These are phyloP conservation scores for Rhabdophis nuchalis DNA, from an alignment of 2,797 vertebrate genomes.

Conservation along the genomic window DNA sequence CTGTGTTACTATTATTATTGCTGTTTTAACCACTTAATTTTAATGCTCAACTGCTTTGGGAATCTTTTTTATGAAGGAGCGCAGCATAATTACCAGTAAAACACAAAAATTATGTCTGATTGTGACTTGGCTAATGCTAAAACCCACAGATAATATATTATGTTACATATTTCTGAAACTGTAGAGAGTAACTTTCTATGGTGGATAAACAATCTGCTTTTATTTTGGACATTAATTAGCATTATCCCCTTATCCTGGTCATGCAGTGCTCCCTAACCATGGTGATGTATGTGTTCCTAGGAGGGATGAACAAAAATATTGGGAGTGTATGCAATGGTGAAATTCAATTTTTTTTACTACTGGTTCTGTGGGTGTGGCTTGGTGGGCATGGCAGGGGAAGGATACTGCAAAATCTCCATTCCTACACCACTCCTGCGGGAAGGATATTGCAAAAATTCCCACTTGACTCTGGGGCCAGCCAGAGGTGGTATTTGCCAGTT, in stretches of 20 bases:
- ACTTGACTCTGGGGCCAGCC: too few relatives aligned
- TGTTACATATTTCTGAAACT: not conserved
- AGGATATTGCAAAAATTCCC: too few relatives aligned
- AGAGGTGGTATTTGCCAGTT: too few relatives aligned
- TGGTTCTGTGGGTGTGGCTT: too few relatives aligned
- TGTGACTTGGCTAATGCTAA: not conserved
- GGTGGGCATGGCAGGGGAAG: too few relatives aligned
- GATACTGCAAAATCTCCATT: too few relatives aligned
- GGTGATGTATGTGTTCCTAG: not conserved
- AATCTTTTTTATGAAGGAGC: not conserved
- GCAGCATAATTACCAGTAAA: not conserved
- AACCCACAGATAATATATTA: not conserved
- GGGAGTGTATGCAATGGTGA: not conserved
- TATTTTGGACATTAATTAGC: not conserved
- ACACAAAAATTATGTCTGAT: not conserved
- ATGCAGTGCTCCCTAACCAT: not conserved
- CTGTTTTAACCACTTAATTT: not conserved
- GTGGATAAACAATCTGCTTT: not conserved
- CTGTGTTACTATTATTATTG: not conserved
- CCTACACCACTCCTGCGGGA: too few relatives aligned
- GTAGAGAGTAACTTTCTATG: not conserved
- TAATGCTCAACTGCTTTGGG: not conserved
- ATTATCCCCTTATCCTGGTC: not conserved
- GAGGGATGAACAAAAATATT: not conserved
- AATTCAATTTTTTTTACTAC: too few relatives aligned